Evolutionary conservation across 2,888 invertebrate genomes (phyloP).

Genomic region (Chromoteleia sp.): DNA sequence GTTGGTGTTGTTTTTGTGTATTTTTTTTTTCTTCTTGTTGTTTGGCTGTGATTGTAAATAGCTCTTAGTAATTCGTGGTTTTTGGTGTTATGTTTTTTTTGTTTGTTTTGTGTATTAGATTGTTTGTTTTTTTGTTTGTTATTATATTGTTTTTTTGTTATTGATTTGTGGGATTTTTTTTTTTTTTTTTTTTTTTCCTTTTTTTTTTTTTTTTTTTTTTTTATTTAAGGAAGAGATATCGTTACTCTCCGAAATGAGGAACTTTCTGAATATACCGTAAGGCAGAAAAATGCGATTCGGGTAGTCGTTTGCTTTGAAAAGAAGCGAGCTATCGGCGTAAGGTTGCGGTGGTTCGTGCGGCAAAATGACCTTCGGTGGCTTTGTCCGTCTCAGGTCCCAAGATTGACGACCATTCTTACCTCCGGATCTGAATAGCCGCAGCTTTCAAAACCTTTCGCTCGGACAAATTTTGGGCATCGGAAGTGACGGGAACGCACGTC

Average conservation of each 20-base stretch:
- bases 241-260: not conserved
- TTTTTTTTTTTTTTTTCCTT: slow-evolving; percentile 7
- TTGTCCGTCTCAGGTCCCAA: slow-evolving; percentile 39
- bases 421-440: slow-evolving; percentile 28
- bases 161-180: not conserved
- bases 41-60: too few relatives aligned
- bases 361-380: slow-evolving; percentile 49
- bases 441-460: slow-evolving; percentile 41
- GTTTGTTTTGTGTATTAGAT: too few relatives aligned
- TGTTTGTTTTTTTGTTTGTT: too few relatives aligned
- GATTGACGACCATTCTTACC: slow-evolving; percentile 56
- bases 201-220: slow-evolving; percentile 1
- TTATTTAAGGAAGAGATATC: too few relatives aligned
- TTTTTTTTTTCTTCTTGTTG: too few relatives aligned
- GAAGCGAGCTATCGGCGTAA: slow-evolving; percentile 15
- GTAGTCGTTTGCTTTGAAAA: slow-evolving; percentile 15
- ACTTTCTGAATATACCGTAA: slow-evolving; percentile 13
- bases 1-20: too few relatives aligned
- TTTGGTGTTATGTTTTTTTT: too few relatives aligned
- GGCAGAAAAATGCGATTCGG: slow-evolving; percentile 1
- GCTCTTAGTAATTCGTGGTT: too few relatives aligned
- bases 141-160: too few relatives aligned
- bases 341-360: slow-evolving; percentile 21
- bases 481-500: slow-evolving; percentile 24
- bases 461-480: slow-evolving; percentile 28